Conservation (phyloP, 2,888 invertebrate genomes). For the Operophtera brumata region DNA sequence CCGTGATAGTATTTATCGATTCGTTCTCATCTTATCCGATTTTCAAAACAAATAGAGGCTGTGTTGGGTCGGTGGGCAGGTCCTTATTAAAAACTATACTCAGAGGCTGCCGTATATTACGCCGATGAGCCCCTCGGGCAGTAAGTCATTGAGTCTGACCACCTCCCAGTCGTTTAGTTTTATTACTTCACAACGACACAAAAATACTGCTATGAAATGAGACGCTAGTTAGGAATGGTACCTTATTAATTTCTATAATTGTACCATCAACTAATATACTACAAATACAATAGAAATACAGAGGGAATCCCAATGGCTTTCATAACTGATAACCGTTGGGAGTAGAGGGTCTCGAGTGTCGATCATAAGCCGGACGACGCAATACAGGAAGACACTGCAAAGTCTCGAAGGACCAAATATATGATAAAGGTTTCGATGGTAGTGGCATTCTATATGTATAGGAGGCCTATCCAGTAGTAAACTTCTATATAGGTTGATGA, state of each 20-base stretch:
- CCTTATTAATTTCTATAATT: background rate
- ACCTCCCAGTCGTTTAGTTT: constrained; percentile 66
- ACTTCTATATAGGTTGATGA: too few relatives aligned
- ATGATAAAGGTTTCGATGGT: too few relatives aligned
- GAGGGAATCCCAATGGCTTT: too few relatives aligned
- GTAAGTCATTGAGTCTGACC: constrained; percentile 61
- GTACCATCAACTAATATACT: background rate
- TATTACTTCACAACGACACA: constrained; percentile 44
- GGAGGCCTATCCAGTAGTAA: too few relatives aligned
- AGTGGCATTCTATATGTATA: too few relatives aligned
- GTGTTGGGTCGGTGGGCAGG: constrained; percentile 63
- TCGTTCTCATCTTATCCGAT: constrained; percentile 54
- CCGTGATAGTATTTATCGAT: constrained; percentile 64
- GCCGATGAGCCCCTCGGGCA: constrained; percentile 60
- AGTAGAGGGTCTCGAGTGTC: too few relatives aligned
- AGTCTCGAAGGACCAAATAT: too few relatives aligned
- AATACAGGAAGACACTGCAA: too few relatives aligned
- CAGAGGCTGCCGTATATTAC: constrained; percentile 66
- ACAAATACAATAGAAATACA: too few relatives aligned
- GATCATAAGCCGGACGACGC: too few relatives aligned
- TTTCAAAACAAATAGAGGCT: constrained; percentile 71
- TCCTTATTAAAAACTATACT: constrained; percentile 76
- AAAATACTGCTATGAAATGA: constrained; percentile 1
- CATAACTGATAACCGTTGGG: too few relatives aligned
- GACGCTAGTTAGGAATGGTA: background rate